Evolutionary conservation across 2,113 vertebrate genomes (phyloP), one percentile per base, ranked within the genome.

Genomic region (Rhynchomys soricoides): DNA sequence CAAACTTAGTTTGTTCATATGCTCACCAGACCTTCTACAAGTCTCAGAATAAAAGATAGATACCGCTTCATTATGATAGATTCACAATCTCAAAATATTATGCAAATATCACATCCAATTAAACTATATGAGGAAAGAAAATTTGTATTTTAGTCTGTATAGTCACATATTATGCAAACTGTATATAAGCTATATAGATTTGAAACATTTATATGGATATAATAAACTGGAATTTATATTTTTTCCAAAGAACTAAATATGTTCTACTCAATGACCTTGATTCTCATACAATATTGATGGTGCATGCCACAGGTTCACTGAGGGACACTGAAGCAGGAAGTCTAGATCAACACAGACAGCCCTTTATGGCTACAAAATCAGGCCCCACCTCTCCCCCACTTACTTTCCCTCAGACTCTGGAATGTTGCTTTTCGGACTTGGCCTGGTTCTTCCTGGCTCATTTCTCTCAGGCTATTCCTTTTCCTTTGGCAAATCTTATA

Each of bases 51-150:
- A 86, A 70, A 92, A 86, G 73, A 81, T 22, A 95, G 73, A 81
- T 57, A 17, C 45, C 13, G 75, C 26, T 92, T 96, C 40, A 86
- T 88, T 43, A 77, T 29, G 85, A 64, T 73, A 52, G 50, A 52
- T 90, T 92, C n/a, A 81, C 10, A 55, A 71, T 89, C 40, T 93
- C 55, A 91, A 94, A 97, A 93, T 73, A 95, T 59, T 57, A 94
- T 22, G n/a, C 24, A 92, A 75, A 85, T 71, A 64, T 62, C 57
- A 86, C 7, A 82, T 52, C 37, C 37, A 83, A 89, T 55, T 79
- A 71, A 45, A 81, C 1, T 43, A 15, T 48, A 75, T 3, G 74
- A 70, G 86, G 48, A 90, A 82, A 89, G 68, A 86, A 93, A 74
- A 87, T 43, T 0, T 71, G n/a, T 77, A n/a, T 66, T 74, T 87